Evolutionary conservation across 2,888 invertebrate species (phyloP), one percentile per base, ranked within the genome.

Genomic region (Heliconius erato): DNA sequence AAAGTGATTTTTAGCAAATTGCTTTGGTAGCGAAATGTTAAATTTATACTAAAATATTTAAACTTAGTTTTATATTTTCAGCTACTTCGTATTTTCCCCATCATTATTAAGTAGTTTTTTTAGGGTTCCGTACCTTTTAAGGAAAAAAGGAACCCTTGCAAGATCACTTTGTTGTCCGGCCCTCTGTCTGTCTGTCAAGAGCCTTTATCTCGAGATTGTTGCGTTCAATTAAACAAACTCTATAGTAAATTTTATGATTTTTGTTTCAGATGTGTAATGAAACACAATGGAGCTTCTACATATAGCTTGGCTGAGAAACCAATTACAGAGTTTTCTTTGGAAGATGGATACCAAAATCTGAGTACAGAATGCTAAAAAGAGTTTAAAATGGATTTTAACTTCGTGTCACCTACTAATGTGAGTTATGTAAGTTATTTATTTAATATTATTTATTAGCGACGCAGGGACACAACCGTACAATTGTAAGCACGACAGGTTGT

Each of bases 281-380:
- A 83, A 82, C 85, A 91, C 88, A 88, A 94, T 95, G 95, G 93
- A 92, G 89, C 87, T 91, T n/a, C 86, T 89, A 87, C 91, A 91
- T 85, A 90, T 91, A 83, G 90, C 90, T 79, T 91, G 91, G 90
- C 88, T 90, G 82, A 89, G 88, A 84, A 88, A 89, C 84, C 91
- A 88, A 84, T 86, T 90, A 82, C 88, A 91, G 87, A 91, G 91
- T 84, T 92, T 94, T 85, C 91, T 95, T 23, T 88, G 93, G 88
- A 94, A 94, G 87, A 91, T 92, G 74, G 94, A 95, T 88, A 95
- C 94, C 76, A 94, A 94, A 87, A 95, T 94, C 89, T 95, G 93
- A 92, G 83, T 86, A 87, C 87, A 89, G 85, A 74, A 87, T 86
- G 87, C 84, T 86, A 85, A 84, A 67, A 86, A 85, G 88, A 85